Evolutionary conservation across 64 coral and sea anemone species (phyloP).

Genomic region (Stylophora pistillata): DNA sequence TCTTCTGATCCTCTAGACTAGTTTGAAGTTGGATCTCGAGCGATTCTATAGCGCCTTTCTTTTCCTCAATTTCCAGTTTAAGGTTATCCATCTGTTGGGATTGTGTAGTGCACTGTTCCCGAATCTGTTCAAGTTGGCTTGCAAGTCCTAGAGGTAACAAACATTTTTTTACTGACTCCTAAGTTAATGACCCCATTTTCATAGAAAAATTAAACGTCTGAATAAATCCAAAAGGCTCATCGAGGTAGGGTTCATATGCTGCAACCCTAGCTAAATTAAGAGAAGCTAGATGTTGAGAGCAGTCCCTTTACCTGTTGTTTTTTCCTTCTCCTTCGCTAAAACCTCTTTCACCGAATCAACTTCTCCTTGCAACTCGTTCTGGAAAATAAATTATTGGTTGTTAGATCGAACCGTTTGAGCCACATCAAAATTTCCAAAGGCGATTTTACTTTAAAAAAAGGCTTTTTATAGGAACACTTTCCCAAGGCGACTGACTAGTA

Average conservation of each 20-base stretch:
- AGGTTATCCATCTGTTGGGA: constrained; percentile 3
- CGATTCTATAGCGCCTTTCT: neutral
- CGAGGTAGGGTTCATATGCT: no score
- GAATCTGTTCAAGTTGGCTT: constrained; percentile 8
- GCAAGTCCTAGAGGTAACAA: neutral
- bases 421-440: no score
- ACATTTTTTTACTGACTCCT: neutral
- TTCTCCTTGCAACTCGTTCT: constrained; percentile 36
- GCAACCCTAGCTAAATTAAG: no score
- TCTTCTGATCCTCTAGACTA: neutral
- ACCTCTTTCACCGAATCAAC: constrained; percentile 10
- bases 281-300: neutral
- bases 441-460: no score
- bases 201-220: neutral
- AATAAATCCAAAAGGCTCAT: no score
- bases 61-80: constrained; percentile 28
- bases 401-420: neutral
- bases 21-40: constrained; percentile 48
- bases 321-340: constrained; percentile 6
- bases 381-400: neutral
- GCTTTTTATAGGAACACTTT: no score
- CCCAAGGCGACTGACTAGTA: no score
- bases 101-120: neutral
- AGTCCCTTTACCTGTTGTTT: neutral
- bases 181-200: neutral